phyloP scores from a whole-genome alignment of 1,140 invertebrate genomes.

The Drosophila subobscura region DNA sequence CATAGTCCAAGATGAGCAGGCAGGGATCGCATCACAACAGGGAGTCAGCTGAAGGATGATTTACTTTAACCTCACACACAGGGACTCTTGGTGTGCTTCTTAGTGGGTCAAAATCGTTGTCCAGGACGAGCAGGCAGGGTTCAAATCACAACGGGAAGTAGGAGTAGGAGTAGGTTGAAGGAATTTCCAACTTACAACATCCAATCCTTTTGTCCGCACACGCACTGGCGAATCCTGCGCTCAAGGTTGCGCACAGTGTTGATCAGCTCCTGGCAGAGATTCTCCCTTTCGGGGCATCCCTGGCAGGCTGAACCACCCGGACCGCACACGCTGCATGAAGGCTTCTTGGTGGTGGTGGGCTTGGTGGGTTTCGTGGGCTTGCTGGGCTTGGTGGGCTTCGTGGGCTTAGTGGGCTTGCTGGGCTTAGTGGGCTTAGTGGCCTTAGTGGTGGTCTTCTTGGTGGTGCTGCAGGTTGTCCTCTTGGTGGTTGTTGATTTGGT shows the following conservation, averaged over 20 bases:
- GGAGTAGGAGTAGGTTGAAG: neutral
- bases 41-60: neutral
- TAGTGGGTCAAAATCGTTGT: neutral
- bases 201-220: neutral
- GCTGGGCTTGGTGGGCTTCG: neutral
- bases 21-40: neutral
- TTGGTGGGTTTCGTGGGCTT: neutral
- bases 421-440: neutral
- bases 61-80: slow-evolving; percentile 20
- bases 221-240: neutral
- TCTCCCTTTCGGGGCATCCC: neutral
- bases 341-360: neutral
- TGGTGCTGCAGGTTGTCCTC: neutral
- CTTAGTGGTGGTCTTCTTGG: neutral
- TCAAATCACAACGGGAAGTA: neutral
- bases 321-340: neutral
- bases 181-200: neutral
- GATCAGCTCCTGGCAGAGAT: slow-evolving; percentile 3
- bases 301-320: slow-evolving; percentile 8
- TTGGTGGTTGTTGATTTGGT: neutral
- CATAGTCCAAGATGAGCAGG: too few relatives aligned
- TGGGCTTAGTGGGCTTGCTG: neutral
- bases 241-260: neutral
- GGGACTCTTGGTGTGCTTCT: neutral
- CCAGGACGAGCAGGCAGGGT: too few relatives aligned